A percentile compares a stretch with the other conserved stretches of the same genome.
Conservation (phyloP, 2,888 invertebrate species). For the Xiphydria camelus region DNA sequence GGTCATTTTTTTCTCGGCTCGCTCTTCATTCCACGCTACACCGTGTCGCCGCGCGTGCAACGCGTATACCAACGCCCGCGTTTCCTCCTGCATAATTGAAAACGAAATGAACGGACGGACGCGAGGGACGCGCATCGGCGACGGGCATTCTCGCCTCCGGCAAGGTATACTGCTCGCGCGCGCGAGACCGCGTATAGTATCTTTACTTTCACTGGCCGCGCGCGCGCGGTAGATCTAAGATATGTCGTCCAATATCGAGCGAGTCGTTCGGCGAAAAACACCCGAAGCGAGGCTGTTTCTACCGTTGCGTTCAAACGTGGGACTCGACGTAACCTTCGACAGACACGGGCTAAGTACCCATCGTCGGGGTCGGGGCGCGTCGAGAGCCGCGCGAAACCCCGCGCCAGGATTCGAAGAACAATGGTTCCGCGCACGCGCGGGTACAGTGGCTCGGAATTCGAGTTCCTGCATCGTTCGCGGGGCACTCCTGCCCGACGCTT, state of each 20-base stretch:
- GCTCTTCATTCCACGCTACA: neutral
- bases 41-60: too few relatives aligned
- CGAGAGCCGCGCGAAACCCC: too few relatives aligned
- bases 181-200: slow-evolving; percentile 27
- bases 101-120: slow-evolving; percentile 1
- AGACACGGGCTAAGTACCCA: too few relatives aligned
- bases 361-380: too few relatives aligned
- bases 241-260: slow-evolving; percentile 6
- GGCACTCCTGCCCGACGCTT: slow-evolving; percentile 9
- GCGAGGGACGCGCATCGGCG: slow-evolving; percentile 12
- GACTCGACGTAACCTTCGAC: too few relatives aligned
- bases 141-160: slow-evolving; percentile 28
- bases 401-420: too few relatives aligned
- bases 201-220: slow-evolving; percentile 42
- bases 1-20: neutral
- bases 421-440: neutral
- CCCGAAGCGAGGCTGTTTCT: too few relatives aligned
- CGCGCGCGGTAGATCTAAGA: slow-evolving; percentile 8
- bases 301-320: too few relatives aligned
- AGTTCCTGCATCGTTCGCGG: slow-evolving; percentile 14
- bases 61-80: too few relatives aligned
- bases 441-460: slow-evolving; percentile 10
- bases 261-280: too few relatives aligned
- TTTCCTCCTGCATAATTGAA: neutral
- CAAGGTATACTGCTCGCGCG: slow-evolving; percentile 22